phyloP scores from a whole-genome alignment of 2,888 invertebrate species.

The Dione vanillae region DNA sequence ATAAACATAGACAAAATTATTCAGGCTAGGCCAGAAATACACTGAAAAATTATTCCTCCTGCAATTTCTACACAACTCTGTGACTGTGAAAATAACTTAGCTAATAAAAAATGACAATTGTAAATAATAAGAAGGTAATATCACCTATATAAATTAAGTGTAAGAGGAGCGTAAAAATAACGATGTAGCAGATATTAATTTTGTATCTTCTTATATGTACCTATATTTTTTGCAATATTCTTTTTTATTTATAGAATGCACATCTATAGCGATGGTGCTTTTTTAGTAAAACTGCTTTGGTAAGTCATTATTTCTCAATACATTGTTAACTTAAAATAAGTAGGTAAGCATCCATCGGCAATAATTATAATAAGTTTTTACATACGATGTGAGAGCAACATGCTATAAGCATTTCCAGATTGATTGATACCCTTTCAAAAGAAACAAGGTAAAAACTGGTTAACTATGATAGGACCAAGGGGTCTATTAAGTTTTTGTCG shows the following conservation, averaged over 20 bases:
- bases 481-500: constrained; percentile 42
- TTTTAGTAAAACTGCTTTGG: constrained; percentile 5
- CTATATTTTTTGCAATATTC: constrained; percentile 7
- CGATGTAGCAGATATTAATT: neutral
- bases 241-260: constrained; percentile 14
- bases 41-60: no score
- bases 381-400: constrained; percentile 25
- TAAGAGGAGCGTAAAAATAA: neutral
- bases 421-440: constrained; percentile 29
- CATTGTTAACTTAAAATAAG: constrained; percentile 21
- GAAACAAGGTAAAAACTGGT: constrained; percentile 37
- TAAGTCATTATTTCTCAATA: constrained; percentile 21
- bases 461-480: constrained; percentile 30
- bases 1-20: no score
- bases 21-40: no score
- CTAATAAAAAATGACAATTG: no score
- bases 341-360: constrained; percentile 14
- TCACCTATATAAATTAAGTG: no score
- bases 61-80: no score
- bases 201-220: neutral
- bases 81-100: no score
- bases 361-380: constrained; percentile 26
- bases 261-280: neutral
- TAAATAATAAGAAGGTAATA: no score
- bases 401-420: constrained; percentile 16